Percentiles rank a stretch among this genome's conserved stretches.
Evolutionary conservation across 2,797 vertebrate genomes (phyloP).

Genomic region (Oreochromis mossambicus): DNA sequence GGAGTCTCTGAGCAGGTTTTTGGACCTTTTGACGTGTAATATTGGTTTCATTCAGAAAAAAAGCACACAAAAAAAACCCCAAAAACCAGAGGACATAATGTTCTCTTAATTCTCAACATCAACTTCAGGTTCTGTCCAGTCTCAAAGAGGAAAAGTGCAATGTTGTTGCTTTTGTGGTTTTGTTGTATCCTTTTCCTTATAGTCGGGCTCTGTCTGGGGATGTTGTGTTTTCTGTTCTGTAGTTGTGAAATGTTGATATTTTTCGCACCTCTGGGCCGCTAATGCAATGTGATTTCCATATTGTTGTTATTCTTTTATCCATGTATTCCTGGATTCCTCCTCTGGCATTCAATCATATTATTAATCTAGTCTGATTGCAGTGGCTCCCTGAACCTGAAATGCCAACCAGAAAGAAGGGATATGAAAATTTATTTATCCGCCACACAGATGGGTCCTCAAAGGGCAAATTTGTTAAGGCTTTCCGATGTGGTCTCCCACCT

Average conservation of each 20-base stretch:
- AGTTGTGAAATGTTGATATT: background rate
- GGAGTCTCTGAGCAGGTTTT: background rate
- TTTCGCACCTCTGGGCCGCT: background rate
- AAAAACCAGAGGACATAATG: background rate
- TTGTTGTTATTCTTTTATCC: slow-evolving; percentile 37
- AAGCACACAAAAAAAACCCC: too few relatives aligned
- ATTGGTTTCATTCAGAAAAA: background rate
- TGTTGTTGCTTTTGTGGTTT: background rate
- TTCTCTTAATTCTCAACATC: background rate
- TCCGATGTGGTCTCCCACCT: slow-evolving; percentile 12
- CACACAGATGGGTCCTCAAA: slow-evolving; percentile 60
- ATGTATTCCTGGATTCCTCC: slow-evolving; percentile 10
- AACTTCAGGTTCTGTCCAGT: background rate
- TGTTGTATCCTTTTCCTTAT: background rate
- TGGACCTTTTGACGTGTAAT: background rate
- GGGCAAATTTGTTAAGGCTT: slow-evolving; percentile 61
- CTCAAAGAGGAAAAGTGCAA: background rate
- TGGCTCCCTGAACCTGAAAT: slow-evolving; percentile 54
- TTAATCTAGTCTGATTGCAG: slow-evolving; percentile 51
- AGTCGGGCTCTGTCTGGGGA: background rate
- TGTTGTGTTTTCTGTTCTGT: background rate
- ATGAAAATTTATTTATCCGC: slow-evolving; percentile 59
- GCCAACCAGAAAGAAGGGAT: slow-evolving; percentile 37
- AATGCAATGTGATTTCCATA: slow-evolving; percentile 36
- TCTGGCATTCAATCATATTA: slow-evolving; percentile 47